Evolutionary conservation across 2,797 vertebrate genomes (phyloP), one percentile per base, ranked within the genome.

Genomic region (Ibycter americanus): DNA sequence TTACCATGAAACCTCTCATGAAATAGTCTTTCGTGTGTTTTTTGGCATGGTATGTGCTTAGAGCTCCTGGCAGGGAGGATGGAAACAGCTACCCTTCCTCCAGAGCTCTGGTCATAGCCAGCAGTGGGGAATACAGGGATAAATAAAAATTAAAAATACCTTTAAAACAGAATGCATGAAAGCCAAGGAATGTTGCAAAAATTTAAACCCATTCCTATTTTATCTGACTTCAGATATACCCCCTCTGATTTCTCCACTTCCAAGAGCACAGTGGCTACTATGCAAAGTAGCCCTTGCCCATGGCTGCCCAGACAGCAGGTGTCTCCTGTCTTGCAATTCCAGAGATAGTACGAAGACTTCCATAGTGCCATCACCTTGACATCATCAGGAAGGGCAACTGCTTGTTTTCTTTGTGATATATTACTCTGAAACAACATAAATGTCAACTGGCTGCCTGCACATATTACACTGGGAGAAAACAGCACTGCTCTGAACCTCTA

Each of bases 391-490:
- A 82, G 6, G 36, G 63, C 83, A 95, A 94, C 80, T 65, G 70
- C 87, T 96, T 54, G 32, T 96, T 94, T 96, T 96, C 54, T 65
- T 76, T 91, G 74, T 94, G 85, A 94, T 93, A 78, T 78, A 94
- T 92, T 84, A 68, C 59, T 68, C 56, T 0, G 6, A 87, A 77
- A 62, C 63, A 66, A 51, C 83, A 29, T 72, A 93, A 96, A 91
- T 94, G 87, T 97, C 96, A 96, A 36, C 54, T 77, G 79, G 47
- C 81, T 96, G 91, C 52, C 71, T 72, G 93, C 34, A 70, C 31
- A 14, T 46, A 61, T 49, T 51, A 68, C 72, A 23, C 79, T 36
- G 40, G 42, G 63, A 86, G 67, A 86, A n/a, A 89, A 42, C 4
- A 63, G 42, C 25, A 5, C 20, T 78, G 42, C 71, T 70, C 70